A percentile compares a stretch with the other conserved stretches of the same genome.
Conservation (phyloP, 2,113 vertebrate genomes). For the Hylia prasina region DNA sequence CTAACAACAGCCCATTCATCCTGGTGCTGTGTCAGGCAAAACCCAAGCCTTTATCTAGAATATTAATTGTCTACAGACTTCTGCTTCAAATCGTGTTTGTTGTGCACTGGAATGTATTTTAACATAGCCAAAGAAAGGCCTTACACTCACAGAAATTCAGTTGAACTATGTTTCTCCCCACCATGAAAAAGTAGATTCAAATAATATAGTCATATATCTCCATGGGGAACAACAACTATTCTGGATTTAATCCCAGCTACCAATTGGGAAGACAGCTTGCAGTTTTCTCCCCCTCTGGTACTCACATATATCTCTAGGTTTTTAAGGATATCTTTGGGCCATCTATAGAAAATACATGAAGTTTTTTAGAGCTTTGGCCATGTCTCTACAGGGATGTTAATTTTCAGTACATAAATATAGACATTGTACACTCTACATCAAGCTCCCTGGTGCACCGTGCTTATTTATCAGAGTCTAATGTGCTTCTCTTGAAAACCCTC, state of each 20-base stretch:
- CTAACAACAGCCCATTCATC: conserved; percentile 37
- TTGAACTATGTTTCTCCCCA: background rate
- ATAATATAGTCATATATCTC: background rate
- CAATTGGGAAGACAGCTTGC: background rate
- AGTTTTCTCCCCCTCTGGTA: background rate
- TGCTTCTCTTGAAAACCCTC: background rate
- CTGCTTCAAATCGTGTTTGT: background rate
- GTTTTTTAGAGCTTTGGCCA: background rate
- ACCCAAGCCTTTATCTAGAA: background rate
- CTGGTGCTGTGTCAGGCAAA: background rate
- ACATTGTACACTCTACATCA: background rate
- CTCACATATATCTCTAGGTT: background rate
- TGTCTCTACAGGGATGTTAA: background rate
- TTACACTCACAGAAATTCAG: background rate
- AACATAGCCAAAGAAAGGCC: background rate
- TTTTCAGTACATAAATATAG: background rate
- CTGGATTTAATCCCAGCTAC: background rate
- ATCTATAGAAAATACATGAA: background rate
- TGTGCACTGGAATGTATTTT: background rate
- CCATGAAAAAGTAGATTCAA: background rate
- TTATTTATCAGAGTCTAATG: background rate
- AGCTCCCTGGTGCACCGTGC: background rate
- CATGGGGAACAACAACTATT: background rate
- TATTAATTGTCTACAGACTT: background rate
- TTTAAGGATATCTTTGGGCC: background rate